Conservation (phyloP, 37 sponge, comb jelly and placozoan genomes). For the Eunapius fragilis region DNA sequence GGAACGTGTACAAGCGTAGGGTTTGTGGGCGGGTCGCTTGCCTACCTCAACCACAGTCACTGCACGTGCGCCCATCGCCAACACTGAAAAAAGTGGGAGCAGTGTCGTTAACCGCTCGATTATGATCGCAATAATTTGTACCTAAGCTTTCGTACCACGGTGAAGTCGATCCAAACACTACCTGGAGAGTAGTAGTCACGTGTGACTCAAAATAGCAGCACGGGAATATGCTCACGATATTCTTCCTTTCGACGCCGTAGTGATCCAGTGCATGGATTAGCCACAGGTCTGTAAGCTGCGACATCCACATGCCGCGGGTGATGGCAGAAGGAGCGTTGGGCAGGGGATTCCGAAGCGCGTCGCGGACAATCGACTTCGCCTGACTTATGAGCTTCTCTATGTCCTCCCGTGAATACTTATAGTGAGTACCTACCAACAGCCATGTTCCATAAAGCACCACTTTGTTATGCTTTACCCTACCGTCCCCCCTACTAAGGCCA, state of each 20-base stretch:
- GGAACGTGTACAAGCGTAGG: no score
- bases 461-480: background rate
- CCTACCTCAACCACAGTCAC: conserved; percentile 71
- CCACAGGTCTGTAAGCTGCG: conserved; percentile 59
- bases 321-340: conserved; percentile 12
- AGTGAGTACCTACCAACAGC: conserved; percentile 54
- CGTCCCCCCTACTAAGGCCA: background rate
- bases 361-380: conserved; percentile 14
- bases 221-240: conserved; percentile 32
- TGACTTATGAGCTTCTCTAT: conserved; percentile 35
- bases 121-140: background rate
- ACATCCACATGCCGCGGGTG: conserved; percentile 41
- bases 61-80: conserved; percentile 54
- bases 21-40: no score
- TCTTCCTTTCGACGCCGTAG: conserved; percentile 26
- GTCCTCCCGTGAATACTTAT: conserved; percentile 57
- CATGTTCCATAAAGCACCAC: background rate
- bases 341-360: background rate
- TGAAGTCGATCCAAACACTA: conserved; percentile 68
- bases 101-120: no score
- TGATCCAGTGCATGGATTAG: conserved; percentile 61
- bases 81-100: background rate
- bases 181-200: conserved; percentile 22
- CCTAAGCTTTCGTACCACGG: conserved; percentile 69
- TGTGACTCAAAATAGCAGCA: background rate